phyloP scores from a whole-genome alignment of 1,140 invertebrate species.

The Dufourea novaeangliae region DNA sequence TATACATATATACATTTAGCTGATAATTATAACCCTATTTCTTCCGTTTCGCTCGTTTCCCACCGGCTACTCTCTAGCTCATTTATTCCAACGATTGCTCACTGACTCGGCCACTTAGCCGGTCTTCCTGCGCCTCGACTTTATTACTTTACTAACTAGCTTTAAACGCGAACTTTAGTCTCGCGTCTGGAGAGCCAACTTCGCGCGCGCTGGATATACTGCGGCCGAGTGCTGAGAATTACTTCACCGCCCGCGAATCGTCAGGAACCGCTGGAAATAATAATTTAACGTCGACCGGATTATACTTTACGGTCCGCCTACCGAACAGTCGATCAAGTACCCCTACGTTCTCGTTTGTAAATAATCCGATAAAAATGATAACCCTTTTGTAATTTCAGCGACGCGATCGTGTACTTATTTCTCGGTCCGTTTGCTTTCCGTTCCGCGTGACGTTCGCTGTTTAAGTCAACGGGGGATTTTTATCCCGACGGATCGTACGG shows the following conservation, averaged over 20 bases:
- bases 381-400: no score
- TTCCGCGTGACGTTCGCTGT: background rate
- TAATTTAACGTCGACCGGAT: constrained; percentile 21
- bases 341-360: background rate
- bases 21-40: constrained; percentile 38
- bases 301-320: background rate
- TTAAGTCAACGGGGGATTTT: background rate
- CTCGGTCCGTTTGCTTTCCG: background rate
- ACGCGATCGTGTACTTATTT: no score
- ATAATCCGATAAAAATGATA: background rate
- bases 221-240: constrained; percentile 9
- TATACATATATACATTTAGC: constrained; percentile 16
- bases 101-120: constrained; percentile 44
- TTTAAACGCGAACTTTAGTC: constrained; percentile 50
- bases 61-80: background rate
- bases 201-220: constrained; percentile 22
- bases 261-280: constrained; percentile 18
- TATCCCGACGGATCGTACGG: background rate
- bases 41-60: background rate
- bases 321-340: background rate
- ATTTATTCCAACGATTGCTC: constrained; percentile 48
- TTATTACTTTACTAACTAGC: constrained; percentile 53
- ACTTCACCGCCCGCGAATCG: background rate
- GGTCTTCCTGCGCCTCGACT: constrained; percentile 43
- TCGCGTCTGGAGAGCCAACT: constrained; percentile 34